Percentiles rank a stretch among this genome's conserved stretches.
Evolutionary conservation across 2,888 invertebrate species (phyloP).

Genomic region (Parthenolecanium corni): DNA sequence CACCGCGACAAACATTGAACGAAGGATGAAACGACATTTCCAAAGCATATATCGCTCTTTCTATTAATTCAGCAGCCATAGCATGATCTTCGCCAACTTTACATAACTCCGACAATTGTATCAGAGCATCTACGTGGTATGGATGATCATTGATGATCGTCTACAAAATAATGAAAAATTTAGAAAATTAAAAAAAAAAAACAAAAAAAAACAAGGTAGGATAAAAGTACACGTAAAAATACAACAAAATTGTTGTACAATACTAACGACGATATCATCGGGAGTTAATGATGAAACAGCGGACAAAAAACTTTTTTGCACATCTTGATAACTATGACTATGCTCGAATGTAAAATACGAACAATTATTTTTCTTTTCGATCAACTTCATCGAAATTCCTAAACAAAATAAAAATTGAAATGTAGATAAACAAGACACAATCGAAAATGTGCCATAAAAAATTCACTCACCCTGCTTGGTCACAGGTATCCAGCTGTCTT

Average conservation of each 20-base stretch:
- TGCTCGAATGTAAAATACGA: slow-evolving; percentile 65
- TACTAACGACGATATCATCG: slow-evolving; percentile 57
- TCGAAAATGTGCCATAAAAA: too few species aligned
- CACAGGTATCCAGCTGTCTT: slow-evolving; percentile 59
- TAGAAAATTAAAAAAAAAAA: neutral
- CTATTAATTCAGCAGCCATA: slow-evolving; percentile 65
- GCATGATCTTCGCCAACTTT: slow-evolving; percentile 65
- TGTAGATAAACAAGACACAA: too few species aligned
- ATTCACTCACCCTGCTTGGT: slow-evolving; percentile 48
- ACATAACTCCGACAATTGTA: slow-evolving; percentile 70
- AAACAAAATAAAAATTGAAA: neutral
- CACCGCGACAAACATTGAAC: slow-evolving; percentile 63
- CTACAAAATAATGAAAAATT: slow-evolving; percentile 39
- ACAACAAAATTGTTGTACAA: too few species aligned
- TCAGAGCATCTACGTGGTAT: slow-evolving; percentile 66
- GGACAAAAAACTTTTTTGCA: slow-evolving; percentile 61
- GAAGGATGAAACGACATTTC: slow-evolving; percentile 68
- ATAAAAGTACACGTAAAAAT: too few species aligned
- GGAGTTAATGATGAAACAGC: slow-evolving; percentile 69
- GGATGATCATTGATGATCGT: slow-evolving; percentile 59
- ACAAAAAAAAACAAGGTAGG: neutral
- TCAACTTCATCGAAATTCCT: slow-evolving; percentile 57
- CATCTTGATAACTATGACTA: slow-evolving; percentile 56
- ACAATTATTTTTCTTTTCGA: slow-evolving; percentile 44
- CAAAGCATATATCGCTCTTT: slow-evolving; percentile 61